Evolutionary conservation across 2,113 vertebrate genomes (phyloP), one percentile per base, ranked within the genome.

Genomic region (Anas platyrhynchos): DNA sequence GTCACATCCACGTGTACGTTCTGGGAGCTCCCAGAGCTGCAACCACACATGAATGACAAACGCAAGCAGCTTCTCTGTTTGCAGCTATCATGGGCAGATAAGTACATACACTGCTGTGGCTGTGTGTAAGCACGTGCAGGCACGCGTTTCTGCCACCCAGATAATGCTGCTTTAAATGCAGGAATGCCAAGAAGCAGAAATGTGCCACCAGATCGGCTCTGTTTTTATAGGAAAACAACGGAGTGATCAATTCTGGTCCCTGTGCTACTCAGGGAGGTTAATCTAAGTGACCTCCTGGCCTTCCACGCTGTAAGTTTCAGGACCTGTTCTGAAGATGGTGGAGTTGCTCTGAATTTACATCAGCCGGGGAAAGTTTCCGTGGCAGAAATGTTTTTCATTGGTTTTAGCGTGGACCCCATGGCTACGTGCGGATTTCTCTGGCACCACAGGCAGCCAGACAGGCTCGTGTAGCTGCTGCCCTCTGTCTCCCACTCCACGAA

Each of bases 401-500:
- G 23, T 58, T 86, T 88, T 83, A 92, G 65, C 52, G 23, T 27
- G 73, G 86, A 66, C 29, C 55, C 27, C 11, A 1, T 9, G 76
- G 54, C 44, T 91, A 31, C 8, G 2, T 16, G 6, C 0, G 15
- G 44, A 74, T 62, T 71, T 62, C 41, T 66, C 59, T 82, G n/a
- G 74, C 0, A 8, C 44, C 68, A 58, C 32, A 54, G 22, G 78
- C 0, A 0, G 62, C 43, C 43, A 7, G 81, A 34, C 3, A 6
- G 50, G 55, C 44, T 74, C 1, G 3, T 16, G 52, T 31, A 43
- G 32, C 63, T 73, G 48, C 44, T 74, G 76, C 41, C 55, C 26
- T 77, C 16, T 6, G 0, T 56, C 29, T 54, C 55, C 41, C 22
- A 9, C 56, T 32, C 55, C 3, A 10, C 1, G 3, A 63, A 4